Conservation (phyloP, 2,888 invertebrate genomes). For the Caenorhabditis afra region DNA sequence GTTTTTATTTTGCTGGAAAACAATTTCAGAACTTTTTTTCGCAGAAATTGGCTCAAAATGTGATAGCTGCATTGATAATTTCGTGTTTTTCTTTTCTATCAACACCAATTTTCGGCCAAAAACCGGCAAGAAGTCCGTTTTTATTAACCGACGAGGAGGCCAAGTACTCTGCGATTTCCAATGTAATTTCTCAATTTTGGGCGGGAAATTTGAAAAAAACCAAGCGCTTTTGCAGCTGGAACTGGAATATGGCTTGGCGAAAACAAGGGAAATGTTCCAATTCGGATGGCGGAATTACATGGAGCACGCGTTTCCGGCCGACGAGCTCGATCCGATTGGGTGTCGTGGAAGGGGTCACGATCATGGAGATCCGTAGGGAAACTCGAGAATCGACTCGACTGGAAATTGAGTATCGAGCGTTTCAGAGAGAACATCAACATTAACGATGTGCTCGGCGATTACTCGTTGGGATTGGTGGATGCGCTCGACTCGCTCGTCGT, state of each 20-base stretch:
- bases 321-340: constrained; percentile 85
- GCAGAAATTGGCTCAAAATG: constrained; percentile 30
- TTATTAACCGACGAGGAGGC: constrained; percentile 50
- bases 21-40: background rate
- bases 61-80: background rate
- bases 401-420: too few species aligned
- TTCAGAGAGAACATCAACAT: constrained; percentile 85
- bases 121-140: constrained; percentile 41
- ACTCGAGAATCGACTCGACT: background rate
- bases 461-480: constrained; percentile 84
- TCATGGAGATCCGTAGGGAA: constrained; percentile 83
- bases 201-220: constrained; percentile 1
- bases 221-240: constrained; percentile 36
- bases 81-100: background rate
- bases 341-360: constrained; percentile 85
- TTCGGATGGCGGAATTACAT: constrained; percentile 84
- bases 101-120: background rate
- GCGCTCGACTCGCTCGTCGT: constrained; percentile 84
- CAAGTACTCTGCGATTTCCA: constrained; percentile 48
- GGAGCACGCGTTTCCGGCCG: constrained; percentile 85
- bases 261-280: constrained; percentile 77
- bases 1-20: background rate
- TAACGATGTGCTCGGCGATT: constrained; percentile 85
- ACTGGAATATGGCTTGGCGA: constrained; percentile 61
- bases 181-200: constrained; percentile 15